A percentile compares a stretch with the other conserved stretches of the same genome.
Conservation (phyloP, 2,888 invertebrate species). For the Lithodes maja region DNA sequence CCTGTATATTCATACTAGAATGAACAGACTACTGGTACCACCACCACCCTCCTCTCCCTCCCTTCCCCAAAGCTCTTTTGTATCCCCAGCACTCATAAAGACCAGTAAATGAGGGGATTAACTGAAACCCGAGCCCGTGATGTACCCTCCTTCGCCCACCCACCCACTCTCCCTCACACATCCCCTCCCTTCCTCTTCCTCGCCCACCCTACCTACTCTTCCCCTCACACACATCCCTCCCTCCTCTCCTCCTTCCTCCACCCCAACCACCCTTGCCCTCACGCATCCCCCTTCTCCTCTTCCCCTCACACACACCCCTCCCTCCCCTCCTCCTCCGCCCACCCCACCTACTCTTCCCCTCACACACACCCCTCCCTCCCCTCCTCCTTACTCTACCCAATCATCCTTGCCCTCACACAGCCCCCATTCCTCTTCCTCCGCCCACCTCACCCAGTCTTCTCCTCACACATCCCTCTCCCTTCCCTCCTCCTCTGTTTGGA, state of each 20-base stretch:
- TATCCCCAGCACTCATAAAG: neutral
- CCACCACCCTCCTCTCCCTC: constrained; percentile 4
- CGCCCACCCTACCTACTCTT: neutral
- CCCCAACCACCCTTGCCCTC: neutral
- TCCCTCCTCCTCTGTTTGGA: neutral
- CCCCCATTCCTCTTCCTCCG: neutral
- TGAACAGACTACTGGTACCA: neutral
- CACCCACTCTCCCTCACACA: neutral
- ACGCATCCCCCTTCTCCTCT: neutral
- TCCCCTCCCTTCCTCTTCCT: neutral
- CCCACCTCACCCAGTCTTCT: neutral
- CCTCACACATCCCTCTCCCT: neutral
- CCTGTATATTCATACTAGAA: no score
- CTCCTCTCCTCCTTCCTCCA: neutral
- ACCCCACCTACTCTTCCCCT: neutral
- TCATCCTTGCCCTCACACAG: neutral
- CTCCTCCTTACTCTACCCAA: neutral
- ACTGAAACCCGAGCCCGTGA: constrained; percentile 13
- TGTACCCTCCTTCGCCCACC: neutral
- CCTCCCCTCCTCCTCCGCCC: neutral
- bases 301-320: neutral
- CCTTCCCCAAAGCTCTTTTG: neutral
- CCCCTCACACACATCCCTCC: neutral
- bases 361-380: neutral
- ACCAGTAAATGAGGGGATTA: constrained; percentile 6